A percentile compares a stretch with the other conserved stretches of the same genome.
Conservation (phyloP, 2,113 vertebrate species). For the Entosphenus tridentatus region DNA sequence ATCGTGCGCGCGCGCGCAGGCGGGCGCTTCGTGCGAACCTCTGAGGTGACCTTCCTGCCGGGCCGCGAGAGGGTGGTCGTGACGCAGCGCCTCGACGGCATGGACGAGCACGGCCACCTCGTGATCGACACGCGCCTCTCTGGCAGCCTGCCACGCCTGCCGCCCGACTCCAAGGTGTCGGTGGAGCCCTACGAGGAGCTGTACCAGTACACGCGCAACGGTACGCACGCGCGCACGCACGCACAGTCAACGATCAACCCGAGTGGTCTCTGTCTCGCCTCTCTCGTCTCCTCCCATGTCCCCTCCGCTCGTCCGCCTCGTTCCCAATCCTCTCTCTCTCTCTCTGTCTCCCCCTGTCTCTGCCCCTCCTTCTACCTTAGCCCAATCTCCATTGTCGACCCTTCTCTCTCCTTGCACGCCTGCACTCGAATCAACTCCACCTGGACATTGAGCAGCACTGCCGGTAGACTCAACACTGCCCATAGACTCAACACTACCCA, state of each 20-base stretch:
- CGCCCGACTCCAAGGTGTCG: constrained; percentile 27
- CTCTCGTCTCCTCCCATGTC: no score
- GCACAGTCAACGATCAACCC: neutral
- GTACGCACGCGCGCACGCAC: constrained; percentile 22
- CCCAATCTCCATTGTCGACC: no score
- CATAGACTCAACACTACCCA: no score
- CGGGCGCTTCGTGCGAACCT: constrained; percentile 46
- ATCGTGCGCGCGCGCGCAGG: constrained; percentile 20
- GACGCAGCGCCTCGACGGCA: constrained; percentile 51
- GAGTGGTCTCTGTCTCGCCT: no score
- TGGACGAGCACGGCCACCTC: constrained; percentile 71
- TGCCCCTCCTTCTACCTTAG: no score
- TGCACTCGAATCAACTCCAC: no score
- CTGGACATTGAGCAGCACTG: no score
- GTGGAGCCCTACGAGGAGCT: constrained; percentile 58
- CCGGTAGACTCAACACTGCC: no score
- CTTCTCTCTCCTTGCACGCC: no score
- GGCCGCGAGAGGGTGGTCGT: constrained; percentile 44
- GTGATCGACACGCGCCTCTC: constrained; percentile 56
- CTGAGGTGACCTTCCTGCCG: constrained; percentile 49
- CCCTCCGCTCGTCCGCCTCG: no score
- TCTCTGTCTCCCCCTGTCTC: no score
- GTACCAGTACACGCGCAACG: constrained; percentile 40
- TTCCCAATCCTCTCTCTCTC: no score
- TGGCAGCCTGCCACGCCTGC: constrained; percentile 40